Percentiles rank a stretch among this genome's conserved stretches.
phyloP scores from a whole-genome alignment of 2,797 vertebrate species.

The Acropternis orthonyx region DNA sequence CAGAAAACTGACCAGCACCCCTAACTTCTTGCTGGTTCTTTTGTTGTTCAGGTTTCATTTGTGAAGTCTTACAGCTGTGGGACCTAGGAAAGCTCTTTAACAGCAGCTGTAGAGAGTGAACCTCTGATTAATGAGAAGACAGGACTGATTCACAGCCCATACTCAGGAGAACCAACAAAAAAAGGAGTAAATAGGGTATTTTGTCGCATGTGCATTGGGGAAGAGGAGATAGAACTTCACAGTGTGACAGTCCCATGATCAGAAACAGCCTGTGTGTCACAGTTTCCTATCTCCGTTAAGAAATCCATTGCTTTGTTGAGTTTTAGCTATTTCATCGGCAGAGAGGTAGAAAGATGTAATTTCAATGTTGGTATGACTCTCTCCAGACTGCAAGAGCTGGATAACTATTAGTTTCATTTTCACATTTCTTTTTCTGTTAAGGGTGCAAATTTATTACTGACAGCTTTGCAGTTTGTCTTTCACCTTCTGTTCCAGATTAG shows the following conservation, averaged over 20 bases:
- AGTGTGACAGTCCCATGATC: accelerated
- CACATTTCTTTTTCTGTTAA: background rate
- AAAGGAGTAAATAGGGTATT: background rate
- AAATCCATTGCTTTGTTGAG: background rate
- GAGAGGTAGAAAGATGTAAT: background rate
- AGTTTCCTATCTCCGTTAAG: background rate
- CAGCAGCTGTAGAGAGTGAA: background rate
- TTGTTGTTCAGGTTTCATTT: background rate
- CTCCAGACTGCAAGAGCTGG: background rate
- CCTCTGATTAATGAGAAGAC: background rate
- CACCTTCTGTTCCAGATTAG: background rate
- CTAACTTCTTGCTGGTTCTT: accelerated
- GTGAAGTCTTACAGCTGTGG: background rate
- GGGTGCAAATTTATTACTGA: background rate
- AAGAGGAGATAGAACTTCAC: background rate
- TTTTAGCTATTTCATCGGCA: background rate
- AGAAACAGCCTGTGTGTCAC: background rate
- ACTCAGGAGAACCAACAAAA: background rate
- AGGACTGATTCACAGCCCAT: accelerated
- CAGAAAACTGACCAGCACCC: accelerated
- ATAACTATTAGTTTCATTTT: background rate
- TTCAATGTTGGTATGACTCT: background rate
- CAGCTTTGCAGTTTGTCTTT: background rate
- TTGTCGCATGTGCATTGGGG: accelerated
- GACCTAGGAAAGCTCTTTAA: background rate